Percentiles rank a stretch among this genome's conserved stretches.
Conservation (phyloP, 1,140 invertebrate genomes). For the Apolygus lucorum region DNA sequence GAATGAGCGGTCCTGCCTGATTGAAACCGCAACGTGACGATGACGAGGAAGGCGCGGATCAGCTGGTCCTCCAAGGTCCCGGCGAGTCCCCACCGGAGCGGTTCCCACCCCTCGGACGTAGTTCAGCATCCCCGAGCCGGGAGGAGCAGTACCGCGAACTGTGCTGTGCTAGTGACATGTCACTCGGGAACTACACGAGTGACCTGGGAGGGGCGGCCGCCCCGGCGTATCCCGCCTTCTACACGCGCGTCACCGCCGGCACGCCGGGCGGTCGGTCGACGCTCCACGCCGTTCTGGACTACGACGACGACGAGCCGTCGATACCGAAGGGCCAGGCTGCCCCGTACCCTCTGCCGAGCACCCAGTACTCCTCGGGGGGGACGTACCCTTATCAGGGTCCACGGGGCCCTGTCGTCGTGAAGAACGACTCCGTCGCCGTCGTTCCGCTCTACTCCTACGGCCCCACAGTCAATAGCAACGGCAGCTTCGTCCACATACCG, state of each 20-base stretch:
- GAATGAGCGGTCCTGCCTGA: too few relatives aligned
- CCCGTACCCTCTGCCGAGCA: background rate
- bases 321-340: background rate
- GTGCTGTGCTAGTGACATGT: constrained; percentile 20
- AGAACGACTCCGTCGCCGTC: constrained; percentile 65
- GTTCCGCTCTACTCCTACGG: constrained; percentile 77
- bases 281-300: constrained; percentile 59
- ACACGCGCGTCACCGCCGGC: constrained; percentile 38
- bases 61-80: too few relatives aligned
- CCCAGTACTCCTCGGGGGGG: too few relatives aligned
- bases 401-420: constrained; percentile 67
- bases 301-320: constrained; percentile 45
- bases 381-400: constrained; percentile 42
- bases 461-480: constrained; percentile 55
- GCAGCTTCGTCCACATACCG: constrained; percentile 74
- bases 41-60: too few relatives aligned
- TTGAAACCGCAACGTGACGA: too few relatives aligned
- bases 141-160: background rate
- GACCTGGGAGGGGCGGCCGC: background rate
- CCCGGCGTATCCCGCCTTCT: constrained; percentile 18
- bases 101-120: too few relatives aligned
- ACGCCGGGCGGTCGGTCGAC: constrained; percentile 47
- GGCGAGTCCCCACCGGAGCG: too few relatives aligned
- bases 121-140: too few relatives aligned
- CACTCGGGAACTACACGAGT: constrained; percentile 3